Evolutionary conservation across 1,140 invertebrate species (phyloP), one percentile per base, ranked within the genome.

Genomic region (Apis cerana): DNA sequence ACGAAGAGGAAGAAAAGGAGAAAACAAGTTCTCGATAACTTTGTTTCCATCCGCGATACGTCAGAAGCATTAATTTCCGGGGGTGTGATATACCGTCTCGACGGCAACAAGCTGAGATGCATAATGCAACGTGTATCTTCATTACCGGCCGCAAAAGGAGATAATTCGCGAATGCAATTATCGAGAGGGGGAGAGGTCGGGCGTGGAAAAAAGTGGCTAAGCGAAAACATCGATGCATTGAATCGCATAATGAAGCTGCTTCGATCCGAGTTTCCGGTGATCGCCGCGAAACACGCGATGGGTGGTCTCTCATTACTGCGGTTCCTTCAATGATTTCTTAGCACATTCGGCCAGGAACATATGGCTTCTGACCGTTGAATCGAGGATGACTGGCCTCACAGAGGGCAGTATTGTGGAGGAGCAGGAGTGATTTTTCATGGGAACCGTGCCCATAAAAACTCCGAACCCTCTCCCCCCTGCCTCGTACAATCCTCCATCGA

Each of bases 261-360:
- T 77, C 69, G 86, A 85, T 79, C 67, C 7, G 43, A 80, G 72
- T 88, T 88, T 88, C 68, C 86, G 87, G 71, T 67, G 86, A 88
- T 87, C 85, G 7, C 56, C 61, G 80, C 79, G 65, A 82, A 83
- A 74, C 81, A 23, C 87, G 69, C 76, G 69, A 83, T 88, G 87
- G 85, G 86, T 89, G 82, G 89, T 89, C 86, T 88, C 77, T 88
- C 81, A 87, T 83, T 89, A 81, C 82, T 76, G 64, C 71, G 77
- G 86, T 88, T 88, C 85, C 84, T 85, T 88, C 87, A 85, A 88
- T 88, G 79, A 88, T 83, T 88, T 82, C 87, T 85, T 88, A 83
- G 83, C 87, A 61, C 83, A 88, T 84, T 88, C 86, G 87, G 71
- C 59, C 72, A 85, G 83, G 70, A 88, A 83, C 87, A 88, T 88